These are phyloP conservation scores for Fregata magnificens DNA, from an alignment of 2,113 vertebrate genomes.

Conservation along the genomic window DNA sequence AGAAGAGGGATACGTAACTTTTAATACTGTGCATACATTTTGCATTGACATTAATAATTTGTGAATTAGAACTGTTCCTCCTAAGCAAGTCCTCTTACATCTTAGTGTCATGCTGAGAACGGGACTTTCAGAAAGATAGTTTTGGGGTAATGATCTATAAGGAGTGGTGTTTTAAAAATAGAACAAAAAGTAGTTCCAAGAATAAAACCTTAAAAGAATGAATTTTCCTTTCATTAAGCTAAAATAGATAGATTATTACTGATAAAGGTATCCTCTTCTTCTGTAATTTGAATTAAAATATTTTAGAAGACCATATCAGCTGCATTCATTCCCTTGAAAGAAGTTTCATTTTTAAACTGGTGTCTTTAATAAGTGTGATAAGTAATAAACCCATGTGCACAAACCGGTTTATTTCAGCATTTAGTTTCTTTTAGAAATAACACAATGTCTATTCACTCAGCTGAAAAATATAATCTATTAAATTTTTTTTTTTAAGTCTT, in stretches of 20 bases:
- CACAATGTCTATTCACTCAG: neutral
- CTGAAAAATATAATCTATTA: neutral
- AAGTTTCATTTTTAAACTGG: neutral
- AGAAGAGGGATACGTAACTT: neutral
- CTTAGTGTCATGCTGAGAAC: neutral
- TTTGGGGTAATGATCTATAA: conserved; percentile 5
- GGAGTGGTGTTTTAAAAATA: conserved; percentile 5
- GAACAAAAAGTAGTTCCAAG: conserved; percentile 2
- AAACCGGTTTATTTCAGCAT: neutral
- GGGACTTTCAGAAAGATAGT: conserved; percentile 18
- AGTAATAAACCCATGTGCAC: neutral
- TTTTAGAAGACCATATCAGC: neutral
- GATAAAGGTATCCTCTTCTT: neutral
- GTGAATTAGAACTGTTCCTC: neutral
- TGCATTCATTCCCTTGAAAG: neutral
- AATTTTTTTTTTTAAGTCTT: neutral
- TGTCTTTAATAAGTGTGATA: neutral
- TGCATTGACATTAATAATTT: neutral
- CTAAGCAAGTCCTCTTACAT: neutral
- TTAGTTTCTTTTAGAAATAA: neutral
- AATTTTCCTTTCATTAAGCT: neutral
- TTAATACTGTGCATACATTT: neutral
- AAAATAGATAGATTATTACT: neutral
- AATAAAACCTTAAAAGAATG: neutral
- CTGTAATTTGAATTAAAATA: neutral